Conservation (phyloP, 1,140 invertebrate species). For the Drosophila athabasca region DNA sequence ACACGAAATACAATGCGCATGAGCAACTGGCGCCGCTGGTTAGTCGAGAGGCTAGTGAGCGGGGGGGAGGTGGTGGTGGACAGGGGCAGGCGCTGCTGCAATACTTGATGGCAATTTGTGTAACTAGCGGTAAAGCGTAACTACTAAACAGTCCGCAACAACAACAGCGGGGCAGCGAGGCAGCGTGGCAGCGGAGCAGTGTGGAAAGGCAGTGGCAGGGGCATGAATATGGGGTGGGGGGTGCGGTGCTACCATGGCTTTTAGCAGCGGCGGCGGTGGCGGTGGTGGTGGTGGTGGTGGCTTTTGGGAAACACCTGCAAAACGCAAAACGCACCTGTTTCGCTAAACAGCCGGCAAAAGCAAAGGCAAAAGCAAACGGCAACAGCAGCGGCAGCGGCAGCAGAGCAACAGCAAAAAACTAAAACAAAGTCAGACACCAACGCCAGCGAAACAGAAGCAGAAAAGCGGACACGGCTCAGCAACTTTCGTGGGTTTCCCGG, state of each 20-base stretch:
- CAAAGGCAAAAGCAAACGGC: constrained; percentile 51
- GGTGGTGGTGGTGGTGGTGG: constrained; percentile 53
- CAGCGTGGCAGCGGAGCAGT: not conserved
- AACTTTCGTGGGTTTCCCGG: constrained; percentile 56
- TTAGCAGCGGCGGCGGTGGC: constrained; percentile 1
- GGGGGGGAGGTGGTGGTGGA: not conserved
- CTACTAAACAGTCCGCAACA: constrained; percentile 73
- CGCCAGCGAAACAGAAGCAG: constrained; percentile 12
- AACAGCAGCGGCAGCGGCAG: constrained; percentile 40
- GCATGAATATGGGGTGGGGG: not conserved
- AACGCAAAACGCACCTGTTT: constrained; percentile 82
- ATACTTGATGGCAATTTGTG: constrained; percentile 69
- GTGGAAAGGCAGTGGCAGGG: too few species aligned
- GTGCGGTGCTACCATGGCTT: not conserved
- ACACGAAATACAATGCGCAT: constrained; percentile 81
- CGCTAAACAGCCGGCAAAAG: constrained; percentile 58
- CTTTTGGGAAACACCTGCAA: constrained; percentile 83
- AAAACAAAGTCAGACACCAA: constrained; percentile 58
- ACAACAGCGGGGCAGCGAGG: constrained; percentile 23
- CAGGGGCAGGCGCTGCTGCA: not conserved
- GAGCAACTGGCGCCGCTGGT: constrained; percentile 59
- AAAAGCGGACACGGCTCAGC: constrained; percentile 71
- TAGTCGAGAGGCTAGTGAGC: not conserved
- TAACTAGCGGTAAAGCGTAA: constrained; percentile 80
- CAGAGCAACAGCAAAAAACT: constrained; percentile 7